Conservation (phyloP, 2,797 vertebrate species). For the Mastacembelus armatus region DNA sequence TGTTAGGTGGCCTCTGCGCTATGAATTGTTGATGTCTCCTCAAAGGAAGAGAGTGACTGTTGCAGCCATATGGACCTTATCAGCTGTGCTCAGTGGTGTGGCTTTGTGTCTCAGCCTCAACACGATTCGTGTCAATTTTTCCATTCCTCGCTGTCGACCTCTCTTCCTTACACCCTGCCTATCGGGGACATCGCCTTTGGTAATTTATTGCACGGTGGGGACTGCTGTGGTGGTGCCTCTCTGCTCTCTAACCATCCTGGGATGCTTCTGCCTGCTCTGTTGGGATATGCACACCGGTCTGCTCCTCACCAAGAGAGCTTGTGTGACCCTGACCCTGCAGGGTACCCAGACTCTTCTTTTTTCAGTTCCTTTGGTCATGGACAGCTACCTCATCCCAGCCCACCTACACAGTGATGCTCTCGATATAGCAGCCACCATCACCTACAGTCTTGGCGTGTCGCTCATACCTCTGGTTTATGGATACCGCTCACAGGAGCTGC, state of each 20-base stretch:
- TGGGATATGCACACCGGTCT: slow-evolving; percentile 32
- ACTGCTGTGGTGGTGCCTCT: slow-evolving; percentile 35
- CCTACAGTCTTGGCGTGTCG: slow-evolving; percentile 50
- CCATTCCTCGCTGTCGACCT: slow-evolving; percentile 35
- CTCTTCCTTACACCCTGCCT: slow-evolving; percentile 41
- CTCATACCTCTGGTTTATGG: slow-evolving; percentile 65
- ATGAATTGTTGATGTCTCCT: slow-evolving; percentile 36
- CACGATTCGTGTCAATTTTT: slow-evolving; percentile 15
- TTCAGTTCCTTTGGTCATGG: slow-evolving; percentile 46
- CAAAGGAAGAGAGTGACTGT: slow-evolving; percentile 20
- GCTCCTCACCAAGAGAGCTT: slow-evolving; percentile 37
- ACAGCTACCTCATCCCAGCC: slow-evolving; percentile 49
- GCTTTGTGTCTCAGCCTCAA: slow-evolving; percentile 28
- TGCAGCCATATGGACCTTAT: slow-evolving; percentile 27
- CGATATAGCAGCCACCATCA: slow-evolving; percentile 36
- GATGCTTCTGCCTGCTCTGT: slow-evolving; percentile 56
- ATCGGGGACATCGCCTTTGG: slow-evolving; percentile 3
- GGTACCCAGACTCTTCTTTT: slow-evolving; percentile 47
- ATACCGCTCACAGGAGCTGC: slow-evolving; percentile 61
- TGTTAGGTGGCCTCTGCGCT: slow-evolving; percentile 59
- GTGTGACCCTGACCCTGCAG: slow-evolving; percentile 57
- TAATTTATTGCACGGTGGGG: slow-evolving; percentile 10
- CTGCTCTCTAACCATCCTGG: slow-evolving; percentile 50
- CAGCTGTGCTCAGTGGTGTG: slow-evolving; percentile 24
- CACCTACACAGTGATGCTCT: slow-evolving; percentile 42